Evolutionary conservation across 2,113 vertebrate species (phyloP).

Genomic region (human): DNA sequence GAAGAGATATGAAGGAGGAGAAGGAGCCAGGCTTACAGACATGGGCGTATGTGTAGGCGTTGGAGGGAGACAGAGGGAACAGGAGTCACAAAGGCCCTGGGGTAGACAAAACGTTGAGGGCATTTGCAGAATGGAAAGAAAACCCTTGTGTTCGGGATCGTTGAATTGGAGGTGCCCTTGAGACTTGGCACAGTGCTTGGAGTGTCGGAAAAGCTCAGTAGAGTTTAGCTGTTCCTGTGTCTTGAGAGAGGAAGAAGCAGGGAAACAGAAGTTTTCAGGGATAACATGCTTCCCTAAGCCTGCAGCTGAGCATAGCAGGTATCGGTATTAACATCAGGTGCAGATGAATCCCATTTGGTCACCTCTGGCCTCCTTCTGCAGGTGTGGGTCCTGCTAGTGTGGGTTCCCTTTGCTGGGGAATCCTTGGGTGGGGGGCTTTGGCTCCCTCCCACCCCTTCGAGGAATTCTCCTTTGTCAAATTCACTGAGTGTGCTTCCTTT

Average conservation of each 20-base stretch:
- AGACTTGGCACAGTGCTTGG: not conserved
- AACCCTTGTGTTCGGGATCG: not conserved
- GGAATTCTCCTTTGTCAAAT: not conserved
- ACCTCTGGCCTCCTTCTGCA: not conserved
- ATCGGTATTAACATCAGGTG: not conserved
- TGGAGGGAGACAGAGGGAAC: not conserved
- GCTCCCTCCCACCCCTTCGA: not conserved
- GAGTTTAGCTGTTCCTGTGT: not conserved
- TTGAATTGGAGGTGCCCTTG: not conserved
- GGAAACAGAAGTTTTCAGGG: not conserved
- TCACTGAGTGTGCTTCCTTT: not conserved
- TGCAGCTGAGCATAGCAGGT: not conserved
- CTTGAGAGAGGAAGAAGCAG: not conserved
- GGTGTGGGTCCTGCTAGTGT: not conserved
- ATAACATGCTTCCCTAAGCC: not conserved
- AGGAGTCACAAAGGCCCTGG: not conserved
- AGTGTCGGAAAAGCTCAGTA: not conserved
- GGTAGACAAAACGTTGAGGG: not conserved
- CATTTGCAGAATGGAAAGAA: not conserved
- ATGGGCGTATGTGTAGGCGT: not conserved
- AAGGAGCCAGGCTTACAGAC: not conserved
- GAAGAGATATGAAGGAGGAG: not conserved
- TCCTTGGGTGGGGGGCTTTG: not conserved
- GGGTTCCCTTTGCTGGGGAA: not conserved
- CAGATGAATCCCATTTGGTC: not conserved